Evolutionary conservation across 1,140 invertebrate genomes (phyloP).

Genomic region (Venustaconcha ellipsiformis): DNA sequence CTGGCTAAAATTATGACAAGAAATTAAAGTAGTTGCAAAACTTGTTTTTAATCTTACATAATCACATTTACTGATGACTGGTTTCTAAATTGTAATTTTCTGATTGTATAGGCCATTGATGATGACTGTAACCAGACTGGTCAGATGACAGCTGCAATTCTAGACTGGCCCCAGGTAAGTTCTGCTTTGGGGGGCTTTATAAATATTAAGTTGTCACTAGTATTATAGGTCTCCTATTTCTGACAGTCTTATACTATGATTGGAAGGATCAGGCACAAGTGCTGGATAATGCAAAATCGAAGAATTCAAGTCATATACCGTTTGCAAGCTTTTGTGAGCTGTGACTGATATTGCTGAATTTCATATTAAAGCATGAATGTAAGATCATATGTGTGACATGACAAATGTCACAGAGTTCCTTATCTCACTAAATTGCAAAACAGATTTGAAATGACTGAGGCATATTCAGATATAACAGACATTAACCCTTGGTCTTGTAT

Average conservation of each 20-base stretch:
- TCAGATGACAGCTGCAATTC: slow-evolving; percentile 94
- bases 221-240: background rate
- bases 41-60: background rate
- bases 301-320: too few relatives aligned
- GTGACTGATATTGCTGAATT: too few relatives aligned
- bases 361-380: too few relatives aligned
- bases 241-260: background rate
- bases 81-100: background rate
- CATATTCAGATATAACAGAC: too few relatives aligned
- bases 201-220: background rate
- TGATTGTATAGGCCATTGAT: slow-evolving; percentile 88
- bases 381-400: too few relatives aligned
- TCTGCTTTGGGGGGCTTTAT: background rate
- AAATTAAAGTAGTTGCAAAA: background rate
- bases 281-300: too few relatives aligned
- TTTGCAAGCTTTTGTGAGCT: too few relatives aligned
- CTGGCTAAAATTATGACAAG: background rate
- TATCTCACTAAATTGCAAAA: too few relatives aligned
- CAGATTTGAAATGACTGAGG: too few relatives aligned
- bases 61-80: background rate
- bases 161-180: slow-evolving; percentile 92
- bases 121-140: slow-evolving; percentile 99
- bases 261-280: background rate
- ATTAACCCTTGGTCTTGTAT: too few relatives aligned
- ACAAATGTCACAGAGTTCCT: too few relatives aligned